These are phyloP conservation scores for Habropoda laboriosa DNA, from an alignment of 1,140 invertebrate species.

Conservation along the genomic window DNA sequence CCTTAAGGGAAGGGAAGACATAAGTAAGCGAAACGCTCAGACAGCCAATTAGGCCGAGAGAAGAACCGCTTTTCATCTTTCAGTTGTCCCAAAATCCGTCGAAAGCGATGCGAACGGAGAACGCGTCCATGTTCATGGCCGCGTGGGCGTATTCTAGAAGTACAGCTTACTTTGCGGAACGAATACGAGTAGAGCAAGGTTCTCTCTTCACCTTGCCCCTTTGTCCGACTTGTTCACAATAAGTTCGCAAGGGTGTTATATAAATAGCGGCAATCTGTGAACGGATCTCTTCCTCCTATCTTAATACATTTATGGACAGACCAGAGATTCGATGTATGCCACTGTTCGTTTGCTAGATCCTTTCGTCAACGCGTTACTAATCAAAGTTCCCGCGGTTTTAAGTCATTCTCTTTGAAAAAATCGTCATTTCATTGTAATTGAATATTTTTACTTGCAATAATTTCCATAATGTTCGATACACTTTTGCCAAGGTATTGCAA, in stretches of 20 bases:
- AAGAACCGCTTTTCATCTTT: conserved; percentile 60
- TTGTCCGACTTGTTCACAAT: conserved; percentile 24
- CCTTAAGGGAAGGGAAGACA: conserved; percentile 31
- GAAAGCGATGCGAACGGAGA: background rate
- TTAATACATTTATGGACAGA: conserved; percentile 40
- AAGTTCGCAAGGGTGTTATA: conserved; percentile 38
- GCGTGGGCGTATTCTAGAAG: conserved; percentile 12
- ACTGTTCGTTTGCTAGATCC: conserved; percentile 45
- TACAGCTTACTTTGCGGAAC: conserved; percentile 1
- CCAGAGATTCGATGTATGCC: conserved; percentile 21
- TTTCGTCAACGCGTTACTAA: conserved; percentile 45
- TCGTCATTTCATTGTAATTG: no score
- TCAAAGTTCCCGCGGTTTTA: no score
- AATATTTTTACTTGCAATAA: no score
- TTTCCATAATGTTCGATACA: no score
- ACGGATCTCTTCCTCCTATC: conserved; percentile 40
- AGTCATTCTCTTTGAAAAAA: no score
- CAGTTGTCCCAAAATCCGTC: conserved; percentile 34
- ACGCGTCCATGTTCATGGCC: background rate
- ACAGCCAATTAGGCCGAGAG: conserved; percentile 55
- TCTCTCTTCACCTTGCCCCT: conserved; percentile 24
- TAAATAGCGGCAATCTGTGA: conserved; percentile 57
- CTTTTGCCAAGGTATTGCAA: no score
- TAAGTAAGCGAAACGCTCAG: conserved; percentile 29
- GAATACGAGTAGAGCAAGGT: background rate